Evolutionary conservation across 2,888 invertebrate species (phyloP), one percentile per base, ranked within the genome.

Genomic region (Hipparchia semele): DNA sequence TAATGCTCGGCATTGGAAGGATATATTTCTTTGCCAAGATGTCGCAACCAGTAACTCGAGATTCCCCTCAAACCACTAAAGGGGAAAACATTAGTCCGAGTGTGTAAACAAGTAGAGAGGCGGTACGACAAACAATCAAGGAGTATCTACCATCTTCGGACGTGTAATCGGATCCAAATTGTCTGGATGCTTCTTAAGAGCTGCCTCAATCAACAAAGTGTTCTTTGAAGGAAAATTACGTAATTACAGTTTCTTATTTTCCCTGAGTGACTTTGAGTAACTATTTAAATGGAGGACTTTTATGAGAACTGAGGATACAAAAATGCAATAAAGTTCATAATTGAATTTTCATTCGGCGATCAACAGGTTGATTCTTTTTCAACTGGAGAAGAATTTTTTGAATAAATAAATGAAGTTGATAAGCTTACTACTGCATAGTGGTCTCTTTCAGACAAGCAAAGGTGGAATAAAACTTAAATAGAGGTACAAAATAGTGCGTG

Each of bases 91-190:
- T 84, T 81, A 81, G 82, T 81, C 76, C 80, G 77, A 85, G 83
- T 82, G 84, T 85, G 88, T 85, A 90, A 89, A 89, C 88, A 90
- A 83, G 86, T 80, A 77, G 80, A 81, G 78, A 80, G 81, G 81
- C 79, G 81, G 83, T 78, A 83, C 85, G 81, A 85, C 88, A 90
- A 91, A 91, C 88, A 90, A 88, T 86, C 87, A 85, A 83, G 84
- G 82, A 84, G 83, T 80, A 80, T 79, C 80, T 79, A 80, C 79
- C 84, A 84, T 84, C 80, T 83, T 80, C 76, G 81, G 83, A 86
- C 84, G 80, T 86, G 90, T 89, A 91, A 90, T 90, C 87, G 86
- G 90, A 90, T 90, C 88, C 85, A 87, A 90, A 88, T 84, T 84
- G 82, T 85, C 82, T 84, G 81, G 82, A 74, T 73, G 82, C 81